Evolutionary conservation across 2,797 vertebrate species (phyloP), one percentile per base, ranked within the genome.

Genomic region (Galaxias olidus): DNA sequence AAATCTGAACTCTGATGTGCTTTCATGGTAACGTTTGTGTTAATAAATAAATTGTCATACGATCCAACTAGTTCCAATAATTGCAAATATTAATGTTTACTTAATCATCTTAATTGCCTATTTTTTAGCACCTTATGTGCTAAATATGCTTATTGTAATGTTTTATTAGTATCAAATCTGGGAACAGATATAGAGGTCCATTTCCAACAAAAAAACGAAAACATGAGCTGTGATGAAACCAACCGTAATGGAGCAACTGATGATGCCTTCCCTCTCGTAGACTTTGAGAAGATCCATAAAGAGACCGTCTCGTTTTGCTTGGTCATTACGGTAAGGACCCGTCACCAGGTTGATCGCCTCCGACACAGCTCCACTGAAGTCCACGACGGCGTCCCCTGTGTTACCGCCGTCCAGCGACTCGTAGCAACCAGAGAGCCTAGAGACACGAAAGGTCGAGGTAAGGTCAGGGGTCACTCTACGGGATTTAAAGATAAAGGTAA

Each of bases 391-490:
- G 19, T 99, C 96, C 45, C 93, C 93, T 10, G 95, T 94, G 54
- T 93, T 97, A 48, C 97, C 94, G 6, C 95, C 94, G 61, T 95
- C 95, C 51, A 99, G 85, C 4, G 95, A 94, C 82, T 98, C 93
- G 0, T 98, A 99, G 83, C 94, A 98, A 64, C 94, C 94, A 12
- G 93, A 88, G 13, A 99, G 84, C 83, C 97, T 99, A 79, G 14
- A 61, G 42, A 60, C 19, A 62, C 41, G 70, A 12, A 42, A 30
- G 1, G 48, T 10, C 65, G 30, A 14, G 14, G 15, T 58, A 49
- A 62, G 59, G 47, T 18, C 48, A 52, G 15, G 13, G 30, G 46
- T 46, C 10, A 47, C 14, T 11, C 10, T 17, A 41, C 1, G 59
- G 9, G 14, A 17, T 49, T 2, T 10, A 20, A 41, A 14, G 20